Evolutionary conservation across 1,140 invertebrate species (phyloP).

Genomic region (Zeugodacus cucurbitae): DNA sequence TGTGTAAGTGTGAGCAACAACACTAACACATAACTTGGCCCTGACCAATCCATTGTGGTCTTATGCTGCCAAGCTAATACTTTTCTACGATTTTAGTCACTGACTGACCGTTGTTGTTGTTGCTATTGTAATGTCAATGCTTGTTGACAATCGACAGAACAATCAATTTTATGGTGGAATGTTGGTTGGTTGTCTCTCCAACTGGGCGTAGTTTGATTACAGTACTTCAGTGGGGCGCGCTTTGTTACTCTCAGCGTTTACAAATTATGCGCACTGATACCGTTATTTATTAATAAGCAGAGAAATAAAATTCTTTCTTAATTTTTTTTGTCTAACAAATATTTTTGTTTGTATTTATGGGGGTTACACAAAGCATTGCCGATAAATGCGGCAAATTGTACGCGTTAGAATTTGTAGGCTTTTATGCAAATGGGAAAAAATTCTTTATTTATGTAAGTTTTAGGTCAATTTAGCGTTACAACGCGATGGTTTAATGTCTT

Average conservation of each 20-base stretch:
- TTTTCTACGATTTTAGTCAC: neutral
- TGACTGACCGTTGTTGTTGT: neutral
- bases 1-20: neutral
- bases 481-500: neutral
- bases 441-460: neutral
- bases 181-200: neutral
- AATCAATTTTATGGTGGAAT: neutral
- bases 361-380: neutral
- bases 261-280: neutral
- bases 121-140: neutral
- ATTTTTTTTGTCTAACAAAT: neutral
- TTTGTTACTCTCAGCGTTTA: neutral
- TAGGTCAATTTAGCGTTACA: neutral
- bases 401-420: neutral
- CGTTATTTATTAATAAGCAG: neutral
- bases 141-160: neutral
- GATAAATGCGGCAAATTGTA: neutral
- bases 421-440: neutral
- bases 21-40: slow-evolving; percentile 43
- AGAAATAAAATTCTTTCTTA: neutral
- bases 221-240: neutral
- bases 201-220: neutral
- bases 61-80: neutral
- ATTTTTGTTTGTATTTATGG: neutral
- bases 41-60: slow-evolving; percentile 13